A percentile compares a stretch with the other conserved stretches of the same genome.
These are phyloP conservation scores for Limnephilus rhombicus DNA, from an alignment of 2,888 invertebrate genomes.

Conservation along the genomic window DNA sequence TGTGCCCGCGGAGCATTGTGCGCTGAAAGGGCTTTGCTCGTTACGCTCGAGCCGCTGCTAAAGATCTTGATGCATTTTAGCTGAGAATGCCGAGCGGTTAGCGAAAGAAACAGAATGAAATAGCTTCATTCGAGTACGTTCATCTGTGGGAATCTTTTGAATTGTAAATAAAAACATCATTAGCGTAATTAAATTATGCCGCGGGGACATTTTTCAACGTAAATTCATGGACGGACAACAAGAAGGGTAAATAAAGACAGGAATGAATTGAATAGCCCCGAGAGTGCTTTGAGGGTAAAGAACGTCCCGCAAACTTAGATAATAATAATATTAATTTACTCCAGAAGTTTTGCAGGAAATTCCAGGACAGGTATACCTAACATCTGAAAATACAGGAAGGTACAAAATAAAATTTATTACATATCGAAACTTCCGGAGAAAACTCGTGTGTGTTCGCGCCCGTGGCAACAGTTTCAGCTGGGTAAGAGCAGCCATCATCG, in stretches of 20 bases:
- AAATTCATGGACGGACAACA: background rate
- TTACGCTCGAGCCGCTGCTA: constrained; percentile 22
- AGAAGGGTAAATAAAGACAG: background rate
- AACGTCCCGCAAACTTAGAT: background rate
- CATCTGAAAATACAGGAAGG: too few relatives aligned
- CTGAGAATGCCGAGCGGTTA: constrained; percentile 17
- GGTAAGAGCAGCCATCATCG: too few relatives aligned
- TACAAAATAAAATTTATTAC: too few relatives aligned
- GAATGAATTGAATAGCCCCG: background rate
- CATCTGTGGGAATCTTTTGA: background rate
- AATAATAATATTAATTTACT: background rate
- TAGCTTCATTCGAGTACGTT: background rate
- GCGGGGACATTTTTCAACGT: background rate
- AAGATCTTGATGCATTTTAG: constrained; percentile 24
- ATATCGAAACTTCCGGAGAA: too few relatives aligned
- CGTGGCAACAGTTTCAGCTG: too few relatives aligned
- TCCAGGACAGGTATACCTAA: too few relatives aligned
- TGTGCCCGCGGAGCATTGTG: constrained; percentile 24
- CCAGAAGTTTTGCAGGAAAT: background rate
- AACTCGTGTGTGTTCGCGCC: too few relatives aligned
- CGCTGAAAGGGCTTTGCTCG: constrained; percentile 26
- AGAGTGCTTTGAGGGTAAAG: background rate
- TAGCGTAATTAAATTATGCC: background rate
- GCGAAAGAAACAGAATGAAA: constrained; percentile 9
- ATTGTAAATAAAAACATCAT: constrained; percentile 5